Evolutionary conservation across 53 echinoderm and acorn worm species (phyloP).

Genomic region (Henricia sp.): DNA sequence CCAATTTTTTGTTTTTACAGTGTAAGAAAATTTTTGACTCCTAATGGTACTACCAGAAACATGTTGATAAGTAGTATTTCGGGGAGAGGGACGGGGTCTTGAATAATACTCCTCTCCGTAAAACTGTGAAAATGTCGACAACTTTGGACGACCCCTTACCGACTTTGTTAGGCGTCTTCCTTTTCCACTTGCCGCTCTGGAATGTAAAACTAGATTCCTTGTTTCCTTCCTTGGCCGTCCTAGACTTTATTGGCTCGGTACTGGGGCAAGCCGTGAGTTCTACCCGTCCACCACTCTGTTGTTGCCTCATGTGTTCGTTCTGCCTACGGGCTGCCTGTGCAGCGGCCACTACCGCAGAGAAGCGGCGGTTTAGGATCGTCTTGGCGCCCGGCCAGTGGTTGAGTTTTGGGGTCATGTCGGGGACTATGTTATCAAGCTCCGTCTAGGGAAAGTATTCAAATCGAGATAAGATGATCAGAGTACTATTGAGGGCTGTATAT

Average conservation of each 20-base stretch:
- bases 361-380: slow-evolving; percentile 51
- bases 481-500: too few species aligned
- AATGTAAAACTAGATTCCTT: slow-evolving; percentile 27
- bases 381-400: slow-evolving; percentile 54
- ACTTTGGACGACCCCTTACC: neutral
- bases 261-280: slow-evolving; percentile 68
- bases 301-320: slow-evolving; percentile 21
- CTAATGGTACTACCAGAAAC: too few species aligned
- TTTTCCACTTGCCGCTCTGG: slow-evolving; percentile 63
- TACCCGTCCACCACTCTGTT: slow-evolving; percentile 37
- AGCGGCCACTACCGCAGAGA: slow-evolving; percentile 50
- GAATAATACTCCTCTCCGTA: too few species aligned
- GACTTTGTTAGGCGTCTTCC: slow-evolving; percentile 31
- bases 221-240: slow-evolving; percentile 42
- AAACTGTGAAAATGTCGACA: too few species aligned
- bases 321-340: slow-evolving; percentile 39
- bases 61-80: too few species aligned
- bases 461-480: neutral
- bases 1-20: neutral
- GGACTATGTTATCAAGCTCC: slow-evolving; percentile 49
- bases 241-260: slow-evolving; percentile 46
- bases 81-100: too few species aligned
- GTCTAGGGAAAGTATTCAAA: neutral
- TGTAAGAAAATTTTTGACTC: too few species aligned
- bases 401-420: slow-evolving; percentile 36